These are phyloP conservation scores for Sakesphorus luctuosus DNA, from an alignment of 2,113 vertebrate species.

Conservation along the genomic window DNA sequence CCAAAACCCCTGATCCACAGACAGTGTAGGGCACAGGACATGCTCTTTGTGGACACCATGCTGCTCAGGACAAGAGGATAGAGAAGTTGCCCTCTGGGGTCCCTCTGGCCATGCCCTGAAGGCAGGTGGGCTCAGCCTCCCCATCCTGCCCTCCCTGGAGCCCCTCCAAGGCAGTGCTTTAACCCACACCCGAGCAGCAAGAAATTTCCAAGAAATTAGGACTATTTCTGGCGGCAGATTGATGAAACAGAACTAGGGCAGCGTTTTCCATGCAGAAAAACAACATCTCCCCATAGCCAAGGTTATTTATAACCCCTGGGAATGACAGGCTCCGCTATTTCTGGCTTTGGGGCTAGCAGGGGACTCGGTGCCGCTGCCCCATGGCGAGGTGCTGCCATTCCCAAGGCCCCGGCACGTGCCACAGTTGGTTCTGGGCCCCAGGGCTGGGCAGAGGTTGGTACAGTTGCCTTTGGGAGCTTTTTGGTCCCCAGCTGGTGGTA, in stretches of 20 bases:
- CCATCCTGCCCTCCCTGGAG: rapidly evolving
- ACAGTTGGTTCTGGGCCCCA: rapidly evolving
- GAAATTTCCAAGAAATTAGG: conserved; percentile 62
- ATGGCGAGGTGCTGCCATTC: background rate
- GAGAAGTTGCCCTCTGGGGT: background rate
- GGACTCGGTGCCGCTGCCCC: background rate
- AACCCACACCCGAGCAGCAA: background rate
- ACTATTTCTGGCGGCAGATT: conserved; percentile 77
- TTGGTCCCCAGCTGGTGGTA: background rate
- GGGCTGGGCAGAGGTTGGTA: background rate
- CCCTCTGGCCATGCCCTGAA: background rate
- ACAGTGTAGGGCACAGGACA: rapidly evolving
- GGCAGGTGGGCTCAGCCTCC: background rate
- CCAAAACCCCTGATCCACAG: background rate
- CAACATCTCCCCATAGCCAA: conserved; percentile 73
- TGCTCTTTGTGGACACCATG: rapidly evolving
- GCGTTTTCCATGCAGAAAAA: conserved; percentile 74
- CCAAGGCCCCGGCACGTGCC: background rate
- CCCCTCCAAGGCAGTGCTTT: background rate
- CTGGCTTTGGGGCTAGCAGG: conserved; percentile 48
- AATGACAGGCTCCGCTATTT: conserved; percentile 75
- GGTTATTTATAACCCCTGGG: conserved; percentile 84
- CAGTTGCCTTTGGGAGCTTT: background rate
- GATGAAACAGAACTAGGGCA: conserved; percentile 71
- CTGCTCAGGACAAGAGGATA: background rate